Conservation (phyloP, 2,113 vertebrate species). For the Crotalus viridis region DNA sequence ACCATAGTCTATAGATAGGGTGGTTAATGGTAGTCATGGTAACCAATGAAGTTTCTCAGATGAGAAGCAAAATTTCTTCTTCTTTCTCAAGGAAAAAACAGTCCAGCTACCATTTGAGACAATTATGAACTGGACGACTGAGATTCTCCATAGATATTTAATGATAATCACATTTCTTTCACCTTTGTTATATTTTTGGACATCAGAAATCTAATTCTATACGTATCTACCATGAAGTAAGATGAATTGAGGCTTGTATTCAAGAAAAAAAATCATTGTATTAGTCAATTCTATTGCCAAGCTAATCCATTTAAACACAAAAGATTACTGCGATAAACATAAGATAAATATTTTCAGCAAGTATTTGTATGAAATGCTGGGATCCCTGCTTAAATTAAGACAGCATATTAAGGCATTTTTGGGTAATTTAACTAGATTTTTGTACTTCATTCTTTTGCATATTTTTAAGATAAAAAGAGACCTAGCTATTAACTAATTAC, state of each 20-base stretch:
- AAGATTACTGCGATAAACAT: background rate
- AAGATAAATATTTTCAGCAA: background rate
- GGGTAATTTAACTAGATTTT: background rate
- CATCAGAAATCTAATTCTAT: background rate
- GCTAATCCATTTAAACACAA: background rate
- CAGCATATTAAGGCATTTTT: background rate
- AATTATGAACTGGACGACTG: background rate
- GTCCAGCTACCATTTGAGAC: background rate
- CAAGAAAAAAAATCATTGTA: background rate
- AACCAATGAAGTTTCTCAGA: background rate
- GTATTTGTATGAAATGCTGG: background rate
- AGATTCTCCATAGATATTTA: background rate
- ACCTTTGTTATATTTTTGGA: background rate
- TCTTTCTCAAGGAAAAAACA: background rate
- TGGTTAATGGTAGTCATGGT: background rate
- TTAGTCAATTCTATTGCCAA: background rate
- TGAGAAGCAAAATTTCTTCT: background rate
- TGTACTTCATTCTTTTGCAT: slow-evolving; percentile 26
- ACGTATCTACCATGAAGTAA: background rate
- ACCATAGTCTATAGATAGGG: background rate
- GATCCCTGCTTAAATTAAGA: slow-evolving; percentile 11
- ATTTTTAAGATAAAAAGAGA: background rate
- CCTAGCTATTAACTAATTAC: background rate
- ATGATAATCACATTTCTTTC: background rate
- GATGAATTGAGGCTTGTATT: background rate